Percentiles rank a stretch among this genome's conserved stretches.
Conservation (phyloP, 2,113 vertebrate species). For the Aldabrachelys gigantea region DNA sequence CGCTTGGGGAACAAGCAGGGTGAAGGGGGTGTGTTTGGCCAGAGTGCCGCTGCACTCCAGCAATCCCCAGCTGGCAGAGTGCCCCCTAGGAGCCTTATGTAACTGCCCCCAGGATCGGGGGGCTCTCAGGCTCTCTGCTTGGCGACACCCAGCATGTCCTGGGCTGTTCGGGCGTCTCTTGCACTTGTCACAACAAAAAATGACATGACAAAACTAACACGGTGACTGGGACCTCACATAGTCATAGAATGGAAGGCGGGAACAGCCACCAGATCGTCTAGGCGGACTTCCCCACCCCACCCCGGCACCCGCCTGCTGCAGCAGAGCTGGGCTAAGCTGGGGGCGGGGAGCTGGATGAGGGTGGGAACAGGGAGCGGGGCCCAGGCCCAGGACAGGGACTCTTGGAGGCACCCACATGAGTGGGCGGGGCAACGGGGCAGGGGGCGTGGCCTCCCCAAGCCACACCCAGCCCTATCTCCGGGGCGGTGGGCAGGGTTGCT, state of each 20-base stretch:
- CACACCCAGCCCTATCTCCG: not conserved
- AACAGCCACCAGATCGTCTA: not conserved
- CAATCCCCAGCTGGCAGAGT: too few species aligned
- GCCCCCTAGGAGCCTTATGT: too few species aligned
- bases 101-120: not conserved
- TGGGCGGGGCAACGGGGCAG: not conserved
- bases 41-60: too few species aligned
- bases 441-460: not conserved
- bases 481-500: not conserved
- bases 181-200: not conserved
- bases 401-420: too few species aligned
- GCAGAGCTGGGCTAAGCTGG: not conserved
- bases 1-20: too few species aligned
- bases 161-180: not conserved
- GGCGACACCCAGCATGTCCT: not conserved
- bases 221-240: too few species aligned
- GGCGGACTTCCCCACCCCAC: not conserved
- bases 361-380: not conserved
- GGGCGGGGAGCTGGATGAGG: not conserved
- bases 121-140: not conserved
- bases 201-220: not conserved
- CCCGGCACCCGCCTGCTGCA: not conserved
- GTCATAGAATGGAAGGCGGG: not conserved
- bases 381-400: too few species aligned
- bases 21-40: not conserved